Conservation (phyloP, 2,113 vertebrate species). For the Tautogolabrus adspersus region DNA sequence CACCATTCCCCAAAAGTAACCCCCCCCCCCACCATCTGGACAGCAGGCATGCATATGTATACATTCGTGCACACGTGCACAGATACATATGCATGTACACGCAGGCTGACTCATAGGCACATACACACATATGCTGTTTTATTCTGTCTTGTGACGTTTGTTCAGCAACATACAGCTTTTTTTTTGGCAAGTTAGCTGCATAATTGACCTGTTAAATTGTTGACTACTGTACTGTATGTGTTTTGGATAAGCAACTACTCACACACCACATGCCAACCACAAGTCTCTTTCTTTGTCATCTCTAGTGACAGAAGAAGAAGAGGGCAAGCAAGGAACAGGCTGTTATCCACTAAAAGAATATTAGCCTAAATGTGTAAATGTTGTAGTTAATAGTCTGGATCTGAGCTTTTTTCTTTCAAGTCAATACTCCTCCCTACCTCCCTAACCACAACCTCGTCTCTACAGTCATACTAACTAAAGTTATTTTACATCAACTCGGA, state of each 20-base stretch:
- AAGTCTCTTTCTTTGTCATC: slow-evolving; percentile 49
- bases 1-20: slow-evolving; percentile 75
- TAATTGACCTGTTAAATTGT: neutral
- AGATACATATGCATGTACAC: slow-evolving; percentile 69
- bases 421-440: slow-evolving; percentile 6
- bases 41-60: slow-evolving; percentile 76
- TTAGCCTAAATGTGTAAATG: slow-evolving; percentile 51
- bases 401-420: slow-evolving; percentile 34
- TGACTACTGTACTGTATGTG: neutral
- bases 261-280: slow-evolving; percentile 8
- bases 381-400: slow-evolving; percentile 40
- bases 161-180: neutral
- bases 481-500: slow-evolving; percentile 47
- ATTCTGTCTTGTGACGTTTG: neutral
- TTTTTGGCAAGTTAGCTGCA: neutral
- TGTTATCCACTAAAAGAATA: slow-evolving; percentile 55
- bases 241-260: slow-evolving; percentile 8
- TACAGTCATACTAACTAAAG: slow-evolving; percentile 42
- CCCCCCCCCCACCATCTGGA: slow-evolving; percentile 82
- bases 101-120: slow-evolving; percentile 39
- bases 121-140: slow-evolving; percentile 20
- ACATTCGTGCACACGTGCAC: slow-evolving; percentile 61
- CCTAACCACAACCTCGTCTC: slow-evolving; percentile 21
- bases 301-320: slow-evolving; percentile 22
- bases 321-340: slow-evolving; percentile 26